Base-by-base conservation (phyloP, 2,113 vertebrate species). In the Apaloderma vittatum region DNA sequence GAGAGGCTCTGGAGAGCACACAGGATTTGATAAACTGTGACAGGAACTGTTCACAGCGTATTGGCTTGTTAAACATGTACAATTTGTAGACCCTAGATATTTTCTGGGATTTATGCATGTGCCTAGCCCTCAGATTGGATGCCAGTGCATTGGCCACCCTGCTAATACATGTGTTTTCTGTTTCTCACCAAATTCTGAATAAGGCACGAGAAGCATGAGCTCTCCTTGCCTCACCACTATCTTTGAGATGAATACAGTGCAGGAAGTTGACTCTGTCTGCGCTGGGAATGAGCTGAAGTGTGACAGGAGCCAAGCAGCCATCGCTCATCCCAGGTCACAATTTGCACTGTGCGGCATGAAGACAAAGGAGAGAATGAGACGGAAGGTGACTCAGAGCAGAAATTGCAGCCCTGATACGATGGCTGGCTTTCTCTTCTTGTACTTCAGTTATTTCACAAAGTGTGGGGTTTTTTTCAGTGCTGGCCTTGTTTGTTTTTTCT, bases 161-260 rank as follows among this genome's bases (percentile, higher is more conserved):
- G 21, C n/a, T 76, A 13, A 24, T 14, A 26, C 9, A 12, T 0
- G 1, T 15, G n/a, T 34, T 37, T 67, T 18, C 46, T 14, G 43
- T 59, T 76, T 40, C 40, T 29, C 26, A 36, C 32, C 40, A 30
- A 67, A 45, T 57, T 87, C 59, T 51, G 30, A 20, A 17, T 12
- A 45, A 67, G 34, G 27, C 34, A 24, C 5, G 21, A 34, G 61
- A 48, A 67, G 5, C 49, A 23, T 46, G 51, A 32, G 20, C 4
- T 73, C 17, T 49, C 27, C 20, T 52, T 68, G 36, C 24, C 36
- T 74, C 0, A 1, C 27, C 24, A 37, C 12, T 17, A 17, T 27
- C 32, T 61, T 18, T 23, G 54, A 32, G 23, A 34, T n/a, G 5
- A n/a, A n/a, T 43, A 26, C 30, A 22, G 46, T 45, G 23, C 59